phyloP scores from a whole-genome alignment of 1,140 invertebrate genomes.

The Cherax destructor region DNA sequence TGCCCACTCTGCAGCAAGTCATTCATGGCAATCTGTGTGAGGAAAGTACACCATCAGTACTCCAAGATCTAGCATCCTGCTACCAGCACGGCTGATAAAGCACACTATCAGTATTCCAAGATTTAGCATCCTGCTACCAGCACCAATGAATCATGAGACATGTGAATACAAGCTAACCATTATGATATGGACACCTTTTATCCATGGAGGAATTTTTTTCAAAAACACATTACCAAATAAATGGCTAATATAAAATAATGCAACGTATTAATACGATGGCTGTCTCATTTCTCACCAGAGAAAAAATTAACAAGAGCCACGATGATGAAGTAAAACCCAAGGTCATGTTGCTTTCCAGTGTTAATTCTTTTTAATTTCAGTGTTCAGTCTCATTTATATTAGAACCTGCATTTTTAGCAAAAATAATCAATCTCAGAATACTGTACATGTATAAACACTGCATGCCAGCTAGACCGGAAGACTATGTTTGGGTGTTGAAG shows the following conservation, averaged over 20 bases:
- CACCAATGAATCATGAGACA: not conserved
- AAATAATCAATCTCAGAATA: not conserved
- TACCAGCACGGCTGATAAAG: constrained; percentile 14
- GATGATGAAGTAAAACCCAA: not conserved
- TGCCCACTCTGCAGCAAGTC: constrained; percentile 50
- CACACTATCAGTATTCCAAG: constrained; percentile 36
- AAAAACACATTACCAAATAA: not conserved
- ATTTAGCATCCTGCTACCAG: not conserved
- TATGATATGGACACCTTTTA: not conserved
- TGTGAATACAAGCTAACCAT: not conserved
- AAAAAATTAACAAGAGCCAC: not conserved
- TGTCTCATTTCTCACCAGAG: not conserved
- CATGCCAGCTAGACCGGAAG: not conserved
- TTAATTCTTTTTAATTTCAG: not conserved
- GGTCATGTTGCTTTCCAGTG: not conserved
- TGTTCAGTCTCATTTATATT: not conserved
- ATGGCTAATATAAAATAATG: not conserved
- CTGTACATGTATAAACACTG: not conserved
- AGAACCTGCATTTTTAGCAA: not conserved
- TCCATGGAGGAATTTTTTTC: not conserved
- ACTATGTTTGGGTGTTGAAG: not conserved
- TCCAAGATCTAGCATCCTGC: not conserved
- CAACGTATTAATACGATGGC: not conserved
- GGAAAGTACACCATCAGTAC: constrained; percentile 63
- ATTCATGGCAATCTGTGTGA: constrained; percentile 67